Evolutionary conservation across 2,888 invertebrate species (phyloP).

Genomic region (Cacoxenus indagator): DNA sequence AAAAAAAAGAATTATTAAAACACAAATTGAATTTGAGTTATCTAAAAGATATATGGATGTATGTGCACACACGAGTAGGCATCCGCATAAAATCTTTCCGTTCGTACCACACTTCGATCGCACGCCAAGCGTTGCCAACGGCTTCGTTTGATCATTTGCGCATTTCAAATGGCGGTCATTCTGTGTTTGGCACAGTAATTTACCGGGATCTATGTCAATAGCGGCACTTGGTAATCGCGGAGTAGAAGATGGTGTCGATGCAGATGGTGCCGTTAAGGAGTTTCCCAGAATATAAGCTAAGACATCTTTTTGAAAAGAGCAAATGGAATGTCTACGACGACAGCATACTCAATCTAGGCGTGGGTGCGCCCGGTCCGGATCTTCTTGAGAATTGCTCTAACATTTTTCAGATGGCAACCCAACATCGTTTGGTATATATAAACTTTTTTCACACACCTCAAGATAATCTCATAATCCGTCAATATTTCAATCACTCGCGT

Average conservation of each 20-base stretch:
- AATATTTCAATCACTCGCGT: background rate
- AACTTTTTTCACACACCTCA: too few relatives aligned
- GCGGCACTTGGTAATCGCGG: background rate
- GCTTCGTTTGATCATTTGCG: background rate
- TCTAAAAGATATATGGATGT: too few relatives aligned
- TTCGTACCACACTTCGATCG: too few relatives aligned
- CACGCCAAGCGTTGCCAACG: too few relatives aligned
- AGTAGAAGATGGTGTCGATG: background rate
- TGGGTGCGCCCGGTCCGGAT: slow-evolving; percentile 74
- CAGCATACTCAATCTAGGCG: slow-evolving; percentile 71
- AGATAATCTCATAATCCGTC: too few relatives aligned
- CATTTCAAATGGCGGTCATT: background rate
- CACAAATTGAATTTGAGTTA: too few relatives aligned
- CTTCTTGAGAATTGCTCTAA: slow-evolving; percentile 71
- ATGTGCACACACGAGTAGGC: too few relatives aligned
- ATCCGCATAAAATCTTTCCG: too few relatives aligned
- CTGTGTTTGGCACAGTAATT: background rate
- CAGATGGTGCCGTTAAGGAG: too few relatives aligned
- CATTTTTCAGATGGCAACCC: slow-evolving; percentile 71
- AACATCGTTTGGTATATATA: slow-evolving; percentile 71
- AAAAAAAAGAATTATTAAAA: too few relatives aligned
- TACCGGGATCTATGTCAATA: too few relatives aligned
- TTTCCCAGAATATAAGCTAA: slow-evolving; percentile 44
- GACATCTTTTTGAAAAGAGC: slow-evolving; percentile 72
- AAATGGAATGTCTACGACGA: slow-evolving; percentile 72